Evolutionary conservation across 2,888 invertebrate species (phyloP), one percentile per base, ranked within the genome.

Genomic region (Phorcus lineatus): DNA sequence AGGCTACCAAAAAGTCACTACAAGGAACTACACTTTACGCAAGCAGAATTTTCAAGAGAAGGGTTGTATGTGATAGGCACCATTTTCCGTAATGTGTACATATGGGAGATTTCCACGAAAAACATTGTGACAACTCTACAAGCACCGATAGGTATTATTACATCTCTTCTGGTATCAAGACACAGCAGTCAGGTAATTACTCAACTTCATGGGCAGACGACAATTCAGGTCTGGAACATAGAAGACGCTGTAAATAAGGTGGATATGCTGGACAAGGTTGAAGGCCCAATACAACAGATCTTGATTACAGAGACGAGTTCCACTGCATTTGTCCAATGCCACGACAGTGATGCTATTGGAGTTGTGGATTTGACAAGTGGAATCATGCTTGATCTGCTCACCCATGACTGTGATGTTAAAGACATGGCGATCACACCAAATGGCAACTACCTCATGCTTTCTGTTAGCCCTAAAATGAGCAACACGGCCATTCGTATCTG

Each of bases 291-390:
- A n/a, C 82, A 83, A 13, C 87, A 89, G 22, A 85, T 92, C 17
- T 85, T 86, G 74, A 78, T 91, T 7, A 88, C 91, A 0, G 57
- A 80, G 4, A 88, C 90, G 81, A 88, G 87, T 78, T 78, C 85
- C 1, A 81, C 87, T 17, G 91, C 90, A 1, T 91, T 90, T 78
- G 90, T 91, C 24, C 83, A 82, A 31, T 92, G 92, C 79, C 79
- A 82, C 0, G 81, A 86, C 19, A 91, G 92, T 79, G 92, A 92
- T 79, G 92, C 92, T 79, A 84, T 93, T 2, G 93, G 91, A 0
- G 90, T 93, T 19, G 86, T 92, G 19, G 91, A 92, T 82, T 90
- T 92, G 90, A 67, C 76, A 75, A 89, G 85, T 67, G 93, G 93
- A 2, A 80, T 86, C 17, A 87, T 93, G 86, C 80, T 89, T 0